phyloP scores from a whole-genome alignment of 2,113 vertebrate genomes.

The Phylloscopus trochilus region DNA sequence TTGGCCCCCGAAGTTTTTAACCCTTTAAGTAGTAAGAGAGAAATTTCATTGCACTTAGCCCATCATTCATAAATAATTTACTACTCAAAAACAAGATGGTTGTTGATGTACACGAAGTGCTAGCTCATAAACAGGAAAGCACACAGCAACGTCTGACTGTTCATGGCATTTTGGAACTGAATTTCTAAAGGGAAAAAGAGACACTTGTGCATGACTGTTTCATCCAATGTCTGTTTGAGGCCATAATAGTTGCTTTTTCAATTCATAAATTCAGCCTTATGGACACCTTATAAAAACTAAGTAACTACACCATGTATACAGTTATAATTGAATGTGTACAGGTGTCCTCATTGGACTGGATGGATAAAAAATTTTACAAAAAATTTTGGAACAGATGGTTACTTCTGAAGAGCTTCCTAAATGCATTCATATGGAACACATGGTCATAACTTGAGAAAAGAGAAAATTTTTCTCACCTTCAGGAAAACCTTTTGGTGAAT shows the following conservation, averaged over 20 bases:
- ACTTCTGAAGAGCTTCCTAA: not conserved
- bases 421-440: not conserved
- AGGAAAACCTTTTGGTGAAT: not conserved
- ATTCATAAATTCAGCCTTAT: not conserved
- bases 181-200: not conserved
- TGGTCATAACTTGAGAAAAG: not conserved
- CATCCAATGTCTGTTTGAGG: not conserved
- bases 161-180: not conserved
- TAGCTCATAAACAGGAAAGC: not conserved
- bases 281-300: not conserved
- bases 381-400: not conserved
- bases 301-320: not conserved
- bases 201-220: not conserved
- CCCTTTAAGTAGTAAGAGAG: slow-evolving; percentile 44
- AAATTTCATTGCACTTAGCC: slow-evolving; percentile 55
- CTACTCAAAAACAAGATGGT: not conserved
- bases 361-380: not conserved
- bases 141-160: not conserved
- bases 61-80: slow-evolving; percentile 21
- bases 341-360: not conserved
- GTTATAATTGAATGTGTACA: not conserved
- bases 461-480: not conserved
- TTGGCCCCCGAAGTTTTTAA: slow-evolving; percentile 49
- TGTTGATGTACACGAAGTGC: not conserved
- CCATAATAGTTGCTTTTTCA: not conserved